These are phyloP conservation scores for Habrosyne pyritoides DNA, from an alignment of 2,888 invertebrate genomes.

Conservation along the genomic window DNA sequence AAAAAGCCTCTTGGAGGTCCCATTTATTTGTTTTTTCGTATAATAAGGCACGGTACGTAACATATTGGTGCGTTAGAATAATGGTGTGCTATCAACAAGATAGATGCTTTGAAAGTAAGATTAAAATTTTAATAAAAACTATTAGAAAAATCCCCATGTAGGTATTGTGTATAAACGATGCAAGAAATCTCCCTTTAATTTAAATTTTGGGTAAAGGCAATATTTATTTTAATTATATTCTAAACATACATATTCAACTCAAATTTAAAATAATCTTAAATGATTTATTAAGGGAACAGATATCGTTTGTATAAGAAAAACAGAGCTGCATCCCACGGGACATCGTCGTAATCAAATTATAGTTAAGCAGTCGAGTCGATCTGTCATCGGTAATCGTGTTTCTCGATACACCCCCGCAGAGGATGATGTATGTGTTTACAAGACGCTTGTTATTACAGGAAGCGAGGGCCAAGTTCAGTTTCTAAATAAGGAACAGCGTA, in stretches of 20 bases:
- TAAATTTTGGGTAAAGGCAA: too few species aligned
- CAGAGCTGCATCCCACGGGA: constrained; percentile 28
- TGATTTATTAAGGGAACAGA: constrained; percentile 6
- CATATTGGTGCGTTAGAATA: constrained; percentile 22
- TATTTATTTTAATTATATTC: neutral
- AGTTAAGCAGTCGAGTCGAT: constrained; percentile 56
- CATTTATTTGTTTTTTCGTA: constrained; percentile 39
- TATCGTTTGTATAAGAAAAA: constrained; percentile 13
- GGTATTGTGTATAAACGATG: too few species aligned
- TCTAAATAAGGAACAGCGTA: neutral
- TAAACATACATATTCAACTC: neutral
- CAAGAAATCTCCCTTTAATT: too few species aligned
- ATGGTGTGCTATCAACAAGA: neutral
- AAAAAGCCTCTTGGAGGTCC: constrained; percentile 44
- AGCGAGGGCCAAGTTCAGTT: constrained; percentile 13
- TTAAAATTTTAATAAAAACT: too few species aligned
- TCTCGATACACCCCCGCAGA: constrained; percentile 21
- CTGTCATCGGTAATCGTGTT: constrained; percentile 59
- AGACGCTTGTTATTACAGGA: constrained; percentile 18
- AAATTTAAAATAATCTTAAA: neutral
- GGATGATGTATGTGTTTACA: constrained; percentile 41
- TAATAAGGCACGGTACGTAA: constrained; percentile 18
- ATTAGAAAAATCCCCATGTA: too few species aligned
- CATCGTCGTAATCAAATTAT: constrained; percentile 61
- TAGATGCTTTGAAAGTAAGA: neutral